phyloP scores from a whole-genome alignment of 2,797 vertebrate genomes.

The Semaprochilodus insignis region DNA sequence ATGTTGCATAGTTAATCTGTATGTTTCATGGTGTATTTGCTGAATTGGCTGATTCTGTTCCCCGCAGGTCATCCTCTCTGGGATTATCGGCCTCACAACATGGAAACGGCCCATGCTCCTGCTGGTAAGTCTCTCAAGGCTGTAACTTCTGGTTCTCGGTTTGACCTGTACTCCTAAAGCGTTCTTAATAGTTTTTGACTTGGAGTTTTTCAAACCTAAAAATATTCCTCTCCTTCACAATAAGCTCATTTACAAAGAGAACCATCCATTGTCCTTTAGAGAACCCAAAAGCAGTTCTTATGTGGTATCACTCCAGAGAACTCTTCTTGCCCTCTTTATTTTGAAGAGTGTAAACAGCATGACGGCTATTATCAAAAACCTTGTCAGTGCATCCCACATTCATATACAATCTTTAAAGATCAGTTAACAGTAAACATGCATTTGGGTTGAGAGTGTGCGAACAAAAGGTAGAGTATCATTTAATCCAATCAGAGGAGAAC shows the following conservation, averaged over 20 bases:
- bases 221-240: too few species aligned
- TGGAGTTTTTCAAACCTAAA: background rate
- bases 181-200: background rate
- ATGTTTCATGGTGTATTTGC: constrained; percentile 24
- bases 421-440: background rate
- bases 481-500: background rate
- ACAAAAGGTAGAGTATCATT: background rate
- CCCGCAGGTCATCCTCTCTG: constrained; percentile 87
- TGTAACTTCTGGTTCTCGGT: background rate
- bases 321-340: background rate
- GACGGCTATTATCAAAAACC: background rate
- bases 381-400: background rate
- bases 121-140: constrained; percentile 79
- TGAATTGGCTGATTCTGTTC: constrained; percentile 49
- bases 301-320: background rate
- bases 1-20: constrained; percentile 29
- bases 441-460: background rate
- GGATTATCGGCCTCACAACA: constrained; percentile 85
- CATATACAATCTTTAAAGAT: background rate
- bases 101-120: constrained; percentile 85
- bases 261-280: background rate
- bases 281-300: background rate
- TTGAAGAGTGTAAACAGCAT: background rate
- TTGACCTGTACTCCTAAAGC: background rate
- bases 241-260: background rate